Evolutionary conservation across 2,797 vertebrate species (phyloP).

Genomic region (Sorex maritimensis): DNA sequence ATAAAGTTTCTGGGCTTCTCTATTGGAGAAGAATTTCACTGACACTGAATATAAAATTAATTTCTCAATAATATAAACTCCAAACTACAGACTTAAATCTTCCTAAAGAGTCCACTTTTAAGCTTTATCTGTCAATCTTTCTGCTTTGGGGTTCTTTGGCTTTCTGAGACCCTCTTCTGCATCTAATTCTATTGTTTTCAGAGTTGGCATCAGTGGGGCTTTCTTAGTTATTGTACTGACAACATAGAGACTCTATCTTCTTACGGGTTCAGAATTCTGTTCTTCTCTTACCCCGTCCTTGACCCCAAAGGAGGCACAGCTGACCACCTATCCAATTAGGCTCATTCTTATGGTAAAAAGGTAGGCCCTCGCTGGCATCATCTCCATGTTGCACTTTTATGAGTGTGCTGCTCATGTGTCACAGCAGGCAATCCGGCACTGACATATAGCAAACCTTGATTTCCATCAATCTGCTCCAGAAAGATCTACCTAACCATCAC

Average conservation of each 20-base stretch:
- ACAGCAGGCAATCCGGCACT: conserved; percentile 11
- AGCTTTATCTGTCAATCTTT: neutral
- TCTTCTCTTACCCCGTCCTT: conserved; percentile 25
- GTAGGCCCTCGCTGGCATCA: neutral
- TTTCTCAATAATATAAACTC: neutral
- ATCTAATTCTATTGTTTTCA: conserved; percentile 7
- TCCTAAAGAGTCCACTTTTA: neutral
- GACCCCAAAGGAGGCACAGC: conserved; percentile 44
- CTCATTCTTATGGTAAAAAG: conserved; percentile 40
- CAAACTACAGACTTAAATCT: neutral
- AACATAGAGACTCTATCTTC: neutral
- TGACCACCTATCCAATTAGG: conserved; percentile 67
- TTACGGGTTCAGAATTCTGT: conserved; percentile 60
- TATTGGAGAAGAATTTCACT: neutral
- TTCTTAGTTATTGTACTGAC: conserved; percentile 13
- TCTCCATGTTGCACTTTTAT: neutral
- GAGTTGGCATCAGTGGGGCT: neutral
- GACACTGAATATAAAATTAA: conserved; percentile 37
- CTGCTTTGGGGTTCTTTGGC: neutral
- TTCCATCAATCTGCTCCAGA: conserved; percentile 72
- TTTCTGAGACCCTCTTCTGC: neutral
- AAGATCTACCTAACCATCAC: conserved; percentile 69
- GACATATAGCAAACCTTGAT: conserved; percentile 41
- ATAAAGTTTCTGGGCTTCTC: neutral
- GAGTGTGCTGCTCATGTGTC: conserved; percentile 21